Evolutionary conservation across 1,140 invertebrate species (phyloP).

Genomic region (Aphelinus certus): DNA sequence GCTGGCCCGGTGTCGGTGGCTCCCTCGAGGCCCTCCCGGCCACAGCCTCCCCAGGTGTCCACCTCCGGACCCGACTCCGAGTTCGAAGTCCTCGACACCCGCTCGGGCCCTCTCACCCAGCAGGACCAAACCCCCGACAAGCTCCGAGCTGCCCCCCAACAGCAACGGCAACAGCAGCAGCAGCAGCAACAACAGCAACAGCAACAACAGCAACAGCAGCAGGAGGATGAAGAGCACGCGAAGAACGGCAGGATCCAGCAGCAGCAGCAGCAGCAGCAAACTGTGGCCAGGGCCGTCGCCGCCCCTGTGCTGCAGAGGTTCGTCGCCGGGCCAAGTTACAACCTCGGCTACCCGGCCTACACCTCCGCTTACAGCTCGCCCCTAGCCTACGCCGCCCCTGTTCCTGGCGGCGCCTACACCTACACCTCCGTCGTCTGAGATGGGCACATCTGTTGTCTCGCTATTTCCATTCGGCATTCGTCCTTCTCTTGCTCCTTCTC

Average conservation of each 20-base stretch:
- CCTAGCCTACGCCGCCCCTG: conserved; percentile 52
- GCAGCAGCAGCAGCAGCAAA: background rate
- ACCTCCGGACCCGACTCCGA: conserved; percentile 58
- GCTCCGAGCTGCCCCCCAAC: conserved; percentile 37
- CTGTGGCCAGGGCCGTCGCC: conserved; percentile 29
- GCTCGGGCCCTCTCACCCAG: conserved; percentile 45
- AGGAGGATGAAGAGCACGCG: background rate
- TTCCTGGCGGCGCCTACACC: conserved; percentile 46
- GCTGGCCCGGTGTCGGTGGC: conserved; percentile 43
- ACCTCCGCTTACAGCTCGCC: conserved; percentile 57
- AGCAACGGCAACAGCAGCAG: conserved; percentile 20
- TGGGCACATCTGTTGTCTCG: conserved; percentile 3
- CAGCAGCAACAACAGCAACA: conserved; percentile 3
- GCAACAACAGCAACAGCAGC: conserved; percentile 19
- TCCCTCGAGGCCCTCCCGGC: conserved; percentile 36
- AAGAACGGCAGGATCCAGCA: conserved; percentile 27
- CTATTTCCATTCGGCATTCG: background rate
- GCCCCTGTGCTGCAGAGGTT: conserved; percentile 39
- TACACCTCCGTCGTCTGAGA: conserved; percentile 53
- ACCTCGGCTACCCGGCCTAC: conserved; percentile 53
- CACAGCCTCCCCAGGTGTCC: conserved; percentile 47
- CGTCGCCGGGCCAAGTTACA: conserved; percentile 40
- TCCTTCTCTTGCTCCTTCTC: background rate
- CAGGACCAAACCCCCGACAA: background rate
- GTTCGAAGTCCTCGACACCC: conserved; percentile 59